These are phyloP conservation scores for Ceratina australensis DNA, from an alignment of 1,140 invertebrate species.

Conservation along the genomic window DNA sequence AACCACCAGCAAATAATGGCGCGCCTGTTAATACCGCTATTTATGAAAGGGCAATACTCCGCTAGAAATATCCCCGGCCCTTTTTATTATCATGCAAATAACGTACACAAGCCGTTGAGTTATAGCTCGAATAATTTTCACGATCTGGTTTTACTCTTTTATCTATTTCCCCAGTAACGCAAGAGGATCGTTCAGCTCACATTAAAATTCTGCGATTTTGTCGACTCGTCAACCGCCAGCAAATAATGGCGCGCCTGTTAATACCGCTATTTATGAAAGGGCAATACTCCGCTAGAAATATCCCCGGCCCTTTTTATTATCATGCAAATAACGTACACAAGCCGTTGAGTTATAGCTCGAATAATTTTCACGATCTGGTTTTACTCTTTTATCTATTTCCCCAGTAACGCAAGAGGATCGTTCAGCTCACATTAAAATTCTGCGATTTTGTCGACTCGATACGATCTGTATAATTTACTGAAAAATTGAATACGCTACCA, in stretches of 20 bases:
- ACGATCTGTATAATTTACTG: too few relatives aligned
- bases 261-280: slow-evolving; percentile 38
- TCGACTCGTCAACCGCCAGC: too few relatives aligned
- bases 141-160: too few relatives aligned
- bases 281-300: slow-evolving; percentile 3
- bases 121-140: background rate
- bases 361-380: background rate
- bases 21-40: slow-evolving; percentile 32
- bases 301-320: background rate
- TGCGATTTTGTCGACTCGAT: too few relatives aligned
- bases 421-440: too few relatives aligned
- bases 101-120: background rate
- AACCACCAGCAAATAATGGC: slow-evolving; percentile 24
- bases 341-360: background rate
- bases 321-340: background rate
- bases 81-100: slow-evolving; percentile 11
- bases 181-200: too few relatives aligned
- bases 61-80: background rate
- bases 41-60: slow-evolving; percentile 26
- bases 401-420: too few relatives aligned
- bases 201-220: too few relatives aligned
- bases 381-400: too few relatives aligned
- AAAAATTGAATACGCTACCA: too few relatives aligned
- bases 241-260: slow-evolving; percentile 32
- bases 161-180: too few relatives aligned